Conservation (phyloP, 2,888 invertebrate species). For the Ochropacha duplaris region DNA sequence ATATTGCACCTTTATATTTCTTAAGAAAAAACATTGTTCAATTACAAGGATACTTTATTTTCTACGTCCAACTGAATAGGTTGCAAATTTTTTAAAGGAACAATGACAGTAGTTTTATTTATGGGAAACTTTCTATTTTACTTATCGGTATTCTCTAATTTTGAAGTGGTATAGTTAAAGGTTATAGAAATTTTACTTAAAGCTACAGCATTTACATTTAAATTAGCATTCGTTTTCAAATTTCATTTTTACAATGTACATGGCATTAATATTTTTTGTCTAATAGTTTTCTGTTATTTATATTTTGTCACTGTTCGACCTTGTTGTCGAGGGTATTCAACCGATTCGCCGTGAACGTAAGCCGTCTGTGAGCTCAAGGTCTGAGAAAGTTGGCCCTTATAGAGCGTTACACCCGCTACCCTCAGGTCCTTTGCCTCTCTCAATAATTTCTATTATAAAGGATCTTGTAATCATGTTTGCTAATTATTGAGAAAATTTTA, state of each 20-base stretch:
- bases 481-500: not conserved
- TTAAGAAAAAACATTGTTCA: not conserved
- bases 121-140: not conserved
- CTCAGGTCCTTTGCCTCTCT: slow-evolving; percentile 9
- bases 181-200: slow-evolving; percentile 2
- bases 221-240: slow-evolving; percentile 1
- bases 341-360: slow-evolving; percentile 32
- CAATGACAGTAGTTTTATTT: not conserved
- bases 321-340: slow-evolving; percentile 44
- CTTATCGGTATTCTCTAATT: not conserved
- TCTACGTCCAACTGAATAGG: not conserved
- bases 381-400: slow-evolving; percentile 41
- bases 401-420: slow-evolving; percentile 27
- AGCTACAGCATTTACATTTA: slow-evolving; percentile 2
- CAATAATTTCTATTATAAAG: not conserved
- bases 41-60: not conserved
- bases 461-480: not conserved
- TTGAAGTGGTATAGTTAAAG: not conserved
- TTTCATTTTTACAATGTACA: not conserved
- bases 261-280: not conserved
- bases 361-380: slow-evolving; percentile 47
- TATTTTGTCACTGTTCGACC: slow-evolving; percentile 34
- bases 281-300: slow-evolving; percentile 11
- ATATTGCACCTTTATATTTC: not conserved
- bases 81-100: not conserved